Percentiles rank a stretch among this genome's conserved stretches.
These are phyloP conservation scores for Xiphophorus maculatus DNA, from an alignment of 2,113 vertebrate species.

Conservation along the genomic window DNA sequence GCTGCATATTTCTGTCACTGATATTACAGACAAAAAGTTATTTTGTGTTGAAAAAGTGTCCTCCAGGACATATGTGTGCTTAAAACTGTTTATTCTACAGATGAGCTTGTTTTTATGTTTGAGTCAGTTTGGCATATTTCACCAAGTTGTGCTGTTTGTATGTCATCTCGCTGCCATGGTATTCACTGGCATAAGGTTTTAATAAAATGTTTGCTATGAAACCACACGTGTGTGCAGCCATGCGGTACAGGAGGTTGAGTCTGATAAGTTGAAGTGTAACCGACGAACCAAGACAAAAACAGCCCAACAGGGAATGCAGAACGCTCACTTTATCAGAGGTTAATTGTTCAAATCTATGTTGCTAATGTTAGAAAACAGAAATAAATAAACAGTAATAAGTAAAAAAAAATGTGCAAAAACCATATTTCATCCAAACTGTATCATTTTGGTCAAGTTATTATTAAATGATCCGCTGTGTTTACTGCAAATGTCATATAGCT, in stretches of 20 bases:
- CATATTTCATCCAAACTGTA: background rate
- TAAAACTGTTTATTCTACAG: constrained; percentile 39
- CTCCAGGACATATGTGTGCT: constrained; percentile 2
- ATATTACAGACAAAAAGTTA: constrained; percentile 18
- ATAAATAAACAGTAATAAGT: background rate
- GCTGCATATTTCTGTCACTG: constrained; percentile 19
- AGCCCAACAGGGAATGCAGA: background rate
- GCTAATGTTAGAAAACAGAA: background rate
- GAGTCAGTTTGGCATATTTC: background rate
- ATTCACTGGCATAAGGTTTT: constrained; percentile 13
- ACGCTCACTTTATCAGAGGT: background rate
- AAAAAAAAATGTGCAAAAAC: background rate
- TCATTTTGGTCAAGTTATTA: background rate
- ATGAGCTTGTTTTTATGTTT: constrained; percentile 32
- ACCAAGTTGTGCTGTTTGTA: background rate
- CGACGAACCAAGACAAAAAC: constrained; percentile 34
- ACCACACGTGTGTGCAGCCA: constrained; percentile 16
- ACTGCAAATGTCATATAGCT: constrained; percentile 12
- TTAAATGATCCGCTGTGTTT: constrained; percentile 6
- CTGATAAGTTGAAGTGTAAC: constrained; percentile 55
- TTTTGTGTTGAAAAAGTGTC: constrained; percentile 18
- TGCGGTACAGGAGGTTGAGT: constrained; percentile 40
- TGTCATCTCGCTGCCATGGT: background rate
- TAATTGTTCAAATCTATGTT: background rate
- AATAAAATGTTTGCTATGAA: constrained; percentile 16